phyloP scores from a whole-genome alignment of 2,113 vertebrate genomes.

The Anas platyrhynchos region DNA sequence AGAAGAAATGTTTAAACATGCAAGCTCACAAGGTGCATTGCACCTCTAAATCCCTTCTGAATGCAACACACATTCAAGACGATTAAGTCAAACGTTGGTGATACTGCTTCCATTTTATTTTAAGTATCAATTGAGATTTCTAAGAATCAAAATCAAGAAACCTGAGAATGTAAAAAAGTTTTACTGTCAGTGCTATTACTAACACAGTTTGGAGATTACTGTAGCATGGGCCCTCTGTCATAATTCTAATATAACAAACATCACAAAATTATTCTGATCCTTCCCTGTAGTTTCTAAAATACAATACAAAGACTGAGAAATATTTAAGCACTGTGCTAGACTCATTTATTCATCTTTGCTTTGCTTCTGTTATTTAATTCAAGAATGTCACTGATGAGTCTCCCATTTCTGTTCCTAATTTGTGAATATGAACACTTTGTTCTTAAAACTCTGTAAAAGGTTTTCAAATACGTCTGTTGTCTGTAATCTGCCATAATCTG shows the following conservation, averaged over 20 bases:
- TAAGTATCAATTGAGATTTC: neutral
- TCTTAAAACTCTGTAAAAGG: neutral
- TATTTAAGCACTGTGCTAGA: neutral
- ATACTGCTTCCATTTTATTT: neutral
- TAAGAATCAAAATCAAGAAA: neutral
- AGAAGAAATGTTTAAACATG: neutral
- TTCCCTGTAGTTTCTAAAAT: neutral
- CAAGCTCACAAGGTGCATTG: rapidly evolving
- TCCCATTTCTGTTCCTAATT: neutral
- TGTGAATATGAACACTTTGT: neutral
- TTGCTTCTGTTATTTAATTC: neutral
- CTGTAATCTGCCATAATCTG: neutral
- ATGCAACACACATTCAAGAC: neutral
- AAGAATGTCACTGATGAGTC: neutral
- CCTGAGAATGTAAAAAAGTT: neutral
- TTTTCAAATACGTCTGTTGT: conserved; percentile 8
- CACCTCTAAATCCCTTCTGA: neutral
- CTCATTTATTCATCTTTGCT: neutral
- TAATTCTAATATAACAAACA: neutral
- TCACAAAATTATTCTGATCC: neutral
- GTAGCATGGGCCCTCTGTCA: neutral
- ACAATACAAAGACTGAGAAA: neutral
- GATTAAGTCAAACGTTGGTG: neutral
- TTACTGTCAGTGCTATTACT: neutral
- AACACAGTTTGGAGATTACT: neutral